A percentile compares a stretch with the other conserved stretches of the same genome.
Conservation (phyloP, 2,888 invertebrate species). For the Lasioglossum malachurum region DNA sequence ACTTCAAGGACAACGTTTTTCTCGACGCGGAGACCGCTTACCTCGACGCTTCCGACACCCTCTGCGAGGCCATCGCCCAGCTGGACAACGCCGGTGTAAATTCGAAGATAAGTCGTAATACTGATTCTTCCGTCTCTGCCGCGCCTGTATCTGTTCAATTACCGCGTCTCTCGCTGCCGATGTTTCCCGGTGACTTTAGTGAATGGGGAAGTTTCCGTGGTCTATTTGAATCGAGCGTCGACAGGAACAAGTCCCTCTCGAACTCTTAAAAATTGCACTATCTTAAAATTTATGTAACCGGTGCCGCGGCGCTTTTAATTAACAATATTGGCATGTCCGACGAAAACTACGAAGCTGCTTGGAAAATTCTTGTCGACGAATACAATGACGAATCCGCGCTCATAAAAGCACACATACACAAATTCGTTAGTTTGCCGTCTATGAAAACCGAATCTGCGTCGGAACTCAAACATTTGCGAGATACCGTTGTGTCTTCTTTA, state of each 20-base stretch:
- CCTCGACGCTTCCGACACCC: not conserved
- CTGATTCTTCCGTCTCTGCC: not conserved
- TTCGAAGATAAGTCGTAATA: not conserved
- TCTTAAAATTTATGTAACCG: no score
- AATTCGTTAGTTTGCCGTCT: not conserved
- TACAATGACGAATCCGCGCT: no score
- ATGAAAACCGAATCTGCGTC: not conserved
- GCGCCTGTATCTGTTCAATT: not conserved
- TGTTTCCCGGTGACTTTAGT: not conserved
- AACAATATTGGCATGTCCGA: no score
- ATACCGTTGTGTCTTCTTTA: not conserved
- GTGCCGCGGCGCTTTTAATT: no score
- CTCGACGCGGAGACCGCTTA: not conserved
- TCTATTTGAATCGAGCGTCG: not conserved
- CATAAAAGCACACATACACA: no score
- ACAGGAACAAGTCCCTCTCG: not conserved
- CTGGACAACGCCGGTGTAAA: not conserved
- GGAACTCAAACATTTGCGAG: not conserved
- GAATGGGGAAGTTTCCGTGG: conserved; percentile 1
- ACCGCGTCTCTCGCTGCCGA: not conserved
- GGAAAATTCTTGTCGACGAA: no score
- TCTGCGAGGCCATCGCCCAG: not conserved
- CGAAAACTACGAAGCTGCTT: no score
- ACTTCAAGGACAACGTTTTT: no score
- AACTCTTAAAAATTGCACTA: not conserved